phyloP scores from a whole-genome alignment of 2,113 vertebrate genomes.

The Sinocyclocheilus grahami region DNA sequence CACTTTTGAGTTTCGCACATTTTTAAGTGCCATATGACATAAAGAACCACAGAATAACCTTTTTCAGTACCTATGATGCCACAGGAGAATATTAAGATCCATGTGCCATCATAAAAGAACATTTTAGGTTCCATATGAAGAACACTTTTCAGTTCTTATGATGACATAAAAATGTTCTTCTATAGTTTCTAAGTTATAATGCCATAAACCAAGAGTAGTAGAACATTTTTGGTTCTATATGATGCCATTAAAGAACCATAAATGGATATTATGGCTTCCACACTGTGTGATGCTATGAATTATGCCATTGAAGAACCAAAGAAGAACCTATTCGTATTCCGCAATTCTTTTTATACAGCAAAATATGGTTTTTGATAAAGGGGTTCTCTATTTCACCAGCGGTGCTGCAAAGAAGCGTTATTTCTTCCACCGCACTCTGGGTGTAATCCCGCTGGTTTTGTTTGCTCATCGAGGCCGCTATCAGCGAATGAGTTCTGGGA shows the following conservation, averaged over 20 bases:
- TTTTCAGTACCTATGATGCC: neutral
- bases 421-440: neutral
- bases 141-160: neutral
- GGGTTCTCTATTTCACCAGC: neutral
- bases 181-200: neutral
- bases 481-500: conserved; percentile 13
- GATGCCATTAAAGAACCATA: neutral
- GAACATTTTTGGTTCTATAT: neutral
- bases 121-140: neutral
- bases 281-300: neutral
- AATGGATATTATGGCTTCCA: neutral
- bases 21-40: too few relatives aligned
- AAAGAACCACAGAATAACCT: too few relatives aligned
- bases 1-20: too few relatives aligned
- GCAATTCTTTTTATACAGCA: neutral
- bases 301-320: neutral
- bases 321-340: neutral
- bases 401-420: neutral
- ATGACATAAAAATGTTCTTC: neutral
- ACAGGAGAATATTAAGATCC: neutral
- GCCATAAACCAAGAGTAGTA: neutral
- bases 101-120: neutral
- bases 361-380: neutral
- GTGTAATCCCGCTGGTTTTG: conserved; percentile 4
- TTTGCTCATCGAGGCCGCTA: conserved; percentile 17